A percentile compares a stretch with the other conserved stretches of the same genome.
Conservation (phyloP, 2,888 invertebrate species). For the Pocota personata region DNA sequence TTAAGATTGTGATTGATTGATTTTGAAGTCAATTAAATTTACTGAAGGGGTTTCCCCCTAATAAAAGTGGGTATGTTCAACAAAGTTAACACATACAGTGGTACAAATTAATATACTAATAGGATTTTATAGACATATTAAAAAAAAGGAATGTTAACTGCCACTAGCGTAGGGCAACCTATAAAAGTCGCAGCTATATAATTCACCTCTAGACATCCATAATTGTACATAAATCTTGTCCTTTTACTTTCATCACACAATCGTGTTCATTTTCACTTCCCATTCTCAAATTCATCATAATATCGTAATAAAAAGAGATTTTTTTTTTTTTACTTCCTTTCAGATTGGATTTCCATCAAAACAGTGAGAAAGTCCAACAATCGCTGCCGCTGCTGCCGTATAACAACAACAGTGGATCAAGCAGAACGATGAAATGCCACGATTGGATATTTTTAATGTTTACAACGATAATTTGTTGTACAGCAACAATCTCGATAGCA, state of each 20-base stretch:
- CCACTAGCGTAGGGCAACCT: too few relatives aligned
- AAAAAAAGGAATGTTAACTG: too few relatives aligned
- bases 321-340: slow-evolving; percentile 51
- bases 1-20: too few relatives aligned
- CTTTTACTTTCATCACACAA: slow-evolving; percentile 57
- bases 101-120: too few relatives aligned
- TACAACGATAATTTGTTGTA: slow-evolving; percentile 70
- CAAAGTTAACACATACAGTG: too few relatives aligned
- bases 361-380: slow-evolving; percentile 40
- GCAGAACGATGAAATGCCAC: slow-evolving; percentile 73
- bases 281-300: slow-evolving; percentile 54
- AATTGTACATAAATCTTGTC: slow-evolving; percentile 22
- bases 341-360: slow-evolving; percentile 66
- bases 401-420: slow-evolving; percentile 59
- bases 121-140: too few relatives aligned
- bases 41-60: too few relatives aligned
- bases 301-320: slow-evolving; percentile 17
- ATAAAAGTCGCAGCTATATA: too few relatives aligned
- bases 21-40: too few relatives aligned
- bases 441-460: slow-evolving; percentile 71
- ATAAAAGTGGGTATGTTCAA: too few relatives aligned
- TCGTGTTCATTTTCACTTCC: slow-evolving; percentile 52
- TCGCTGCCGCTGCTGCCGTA: slow-evolving; percentile 21
- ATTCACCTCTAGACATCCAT: too few relatives aligned
- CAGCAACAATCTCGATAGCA: slow-evolving; percentile 52